These are phyloP conservation scores for Aegypius monachus DNA, from an alignment of 2,113 vertebrate genomes.

Conservation along the genomic window DNA sequence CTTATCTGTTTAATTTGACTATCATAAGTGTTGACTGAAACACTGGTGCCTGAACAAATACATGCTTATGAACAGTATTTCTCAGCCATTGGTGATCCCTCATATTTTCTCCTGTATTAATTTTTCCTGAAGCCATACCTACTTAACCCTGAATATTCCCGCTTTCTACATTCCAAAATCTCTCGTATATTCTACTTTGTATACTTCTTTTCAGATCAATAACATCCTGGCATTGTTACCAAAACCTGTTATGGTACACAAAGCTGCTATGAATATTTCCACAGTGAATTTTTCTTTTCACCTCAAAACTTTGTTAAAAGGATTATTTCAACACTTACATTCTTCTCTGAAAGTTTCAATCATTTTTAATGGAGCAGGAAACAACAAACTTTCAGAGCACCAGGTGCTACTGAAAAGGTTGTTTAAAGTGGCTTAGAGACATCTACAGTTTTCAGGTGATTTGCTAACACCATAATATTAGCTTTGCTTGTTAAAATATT, in stretches of 20 bases:
- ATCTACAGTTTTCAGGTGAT: background rate
- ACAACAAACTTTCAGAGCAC: background rate
- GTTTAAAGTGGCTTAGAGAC: background rate
- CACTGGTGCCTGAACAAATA: background rate
- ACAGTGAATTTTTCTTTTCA: background rate
- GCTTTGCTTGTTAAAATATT: background rate
- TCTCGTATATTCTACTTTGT: background rate
- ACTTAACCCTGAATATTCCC: background rate
- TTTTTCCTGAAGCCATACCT: background rate
- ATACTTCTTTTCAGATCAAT: background rate
- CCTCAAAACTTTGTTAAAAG: background rate
- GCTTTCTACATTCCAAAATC: background rate
- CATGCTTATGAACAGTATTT: background rate
- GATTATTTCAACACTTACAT: background rate
- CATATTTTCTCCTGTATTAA: background rate
- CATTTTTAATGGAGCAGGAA: accelerated
- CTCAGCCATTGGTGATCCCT: background rate
- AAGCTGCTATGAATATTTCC: accelerated
- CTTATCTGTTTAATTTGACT: background rate
- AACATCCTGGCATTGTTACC: background rate
- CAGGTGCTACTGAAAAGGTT: background rate
- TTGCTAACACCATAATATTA: background rate
- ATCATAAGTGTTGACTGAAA: background rate
- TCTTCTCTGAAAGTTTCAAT: background rate
- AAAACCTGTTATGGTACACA: background rate